A percentile compares a stretch with the other conserved stretches of the same genome.
Evolutionary conservation across 2,797 vertebrate genomes (phyloP).

Genomic region (Tenualosa thibaudeaui): DNA sequence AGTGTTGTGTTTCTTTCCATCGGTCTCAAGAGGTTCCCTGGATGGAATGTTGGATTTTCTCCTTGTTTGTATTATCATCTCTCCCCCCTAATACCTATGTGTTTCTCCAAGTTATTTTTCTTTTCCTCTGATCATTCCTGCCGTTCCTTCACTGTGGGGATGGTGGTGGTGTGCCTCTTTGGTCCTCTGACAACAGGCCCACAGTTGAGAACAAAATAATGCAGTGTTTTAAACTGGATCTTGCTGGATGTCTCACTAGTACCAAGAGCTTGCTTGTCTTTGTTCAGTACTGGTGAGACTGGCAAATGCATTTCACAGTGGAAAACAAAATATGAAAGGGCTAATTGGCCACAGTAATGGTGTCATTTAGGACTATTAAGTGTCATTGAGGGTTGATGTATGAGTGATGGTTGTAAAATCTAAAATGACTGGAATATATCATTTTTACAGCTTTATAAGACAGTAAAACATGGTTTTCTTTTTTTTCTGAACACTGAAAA

Average conservation of each 20-base stretch:
- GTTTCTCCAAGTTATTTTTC: constrained; percentile 20
- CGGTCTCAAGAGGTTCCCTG: constrained; percentile 17
- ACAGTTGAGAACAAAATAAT: not conserved
- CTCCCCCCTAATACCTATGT: not conserved
- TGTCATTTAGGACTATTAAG: not conserved
- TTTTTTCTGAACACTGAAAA: not conserved
- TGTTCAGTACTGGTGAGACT: not conserved
- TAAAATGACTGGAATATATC: not conserved
- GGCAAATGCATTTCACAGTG: not conserved
- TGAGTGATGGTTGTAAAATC: not conserved
- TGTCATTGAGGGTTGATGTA: constrained; percentile 10
- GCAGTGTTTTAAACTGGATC: not conserved
- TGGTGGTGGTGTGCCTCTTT: not conserved
- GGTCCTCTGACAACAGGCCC: not conserved
- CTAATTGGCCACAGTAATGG: not conserved
- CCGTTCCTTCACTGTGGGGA: not conserved
- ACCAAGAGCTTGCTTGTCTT: not conserved
- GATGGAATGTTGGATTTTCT: constrained; percentile 19
- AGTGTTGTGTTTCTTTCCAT: constrained; percentile 18
- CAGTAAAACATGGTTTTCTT: not conserved
- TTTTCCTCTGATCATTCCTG: constrained; percentile 2
- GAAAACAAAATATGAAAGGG: not conserved
- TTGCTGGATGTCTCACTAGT: not conserved
- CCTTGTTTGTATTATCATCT: constrained; percentile 5
- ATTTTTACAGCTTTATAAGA: not conserved